Evolutionary conservation across 1,140 invertebrate genomes (phyloP).

Genomic region (Wiebesia pumilae): DNA sequence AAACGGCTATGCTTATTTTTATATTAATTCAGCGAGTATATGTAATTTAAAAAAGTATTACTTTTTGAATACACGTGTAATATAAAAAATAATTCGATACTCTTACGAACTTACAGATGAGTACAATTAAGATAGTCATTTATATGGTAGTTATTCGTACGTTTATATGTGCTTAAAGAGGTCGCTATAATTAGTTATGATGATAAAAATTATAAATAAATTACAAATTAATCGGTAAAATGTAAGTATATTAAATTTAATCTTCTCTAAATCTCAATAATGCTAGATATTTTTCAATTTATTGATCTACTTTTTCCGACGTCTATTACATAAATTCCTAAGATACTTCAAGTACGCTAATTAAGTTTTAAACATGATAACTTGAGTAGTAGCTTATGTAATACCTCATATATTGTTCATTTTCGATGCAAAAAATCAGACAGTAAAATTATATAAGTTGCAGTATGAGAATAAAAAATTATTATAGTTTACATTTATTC

Average conservation of each 20-base stretch:
- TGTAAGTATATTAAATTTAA: not conserved
- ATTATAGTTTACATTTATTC: not conserved
- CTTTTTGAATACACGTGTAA: too few relatives aligned
- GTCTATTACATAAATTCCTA: not conserved
- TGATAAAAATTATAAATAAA: not conserved
- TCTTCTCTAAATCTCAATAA: not conserved
- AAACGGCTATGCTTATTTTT: too few relatives aligned
- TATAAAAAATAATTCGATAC: too few relatives aligned
- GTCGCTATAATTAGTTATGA: not conserved
- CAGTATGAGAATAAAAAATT: not conserved
- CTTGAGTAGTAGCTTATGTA: not conserved
- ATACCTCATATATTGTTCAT: constrained; percentile 10
- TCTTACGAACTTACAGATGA: not conserved
- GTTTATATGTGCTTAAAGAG: not conserved
- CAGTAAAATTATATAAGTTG: not conserved
- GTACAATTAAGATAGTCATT: not conserved
- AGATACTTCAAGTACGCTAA: not conserved
- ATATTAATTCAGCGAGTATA: too few relatives aligned
- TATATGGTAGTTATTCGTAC: too few relatives aligned
- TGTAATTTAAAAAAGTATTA: too few relatives aligned
- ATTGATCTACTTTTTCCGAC: constrained; percentile 6
- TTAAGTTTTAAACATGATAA: constrained; percentile 8
- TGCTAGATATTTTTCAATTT: not conserved
- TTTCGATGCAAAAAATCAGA: not conserved
- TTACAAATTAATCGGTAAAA: not conserved